phyloP scores from a whole-genome alignment of 2,113 vertebrate species.

The Pseudonaja textilis region DNA sequence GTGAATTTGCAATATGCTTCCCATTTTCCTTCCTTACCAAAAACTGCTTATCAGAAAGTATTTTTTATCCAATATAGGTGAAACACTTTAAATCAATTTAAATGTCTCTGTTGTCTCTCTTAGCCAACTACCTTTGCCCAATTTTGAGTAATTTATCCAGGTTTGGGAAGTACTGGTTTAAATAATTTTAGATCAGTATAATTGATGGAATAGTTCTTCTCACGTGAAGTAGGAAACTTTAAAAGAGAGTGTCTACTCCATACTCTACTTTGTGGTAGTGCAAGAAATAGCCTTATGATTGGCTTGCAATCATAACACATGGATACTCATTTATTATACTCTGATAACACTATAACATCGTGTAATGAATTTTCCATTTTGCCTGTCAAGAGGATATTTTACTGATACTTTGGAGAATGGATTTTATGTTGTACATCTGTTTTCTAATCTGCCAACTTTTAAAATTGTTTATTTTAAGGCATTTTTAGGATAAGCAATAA shows the following conservation, averaged over 20 bases:
- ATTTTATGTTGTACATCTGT: neutral
- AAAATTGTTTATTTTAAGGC: neutral
- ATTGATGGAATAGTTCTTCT: neutral
- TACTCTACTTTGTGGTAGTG: neutral
- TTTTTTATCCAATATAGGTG: neutral
- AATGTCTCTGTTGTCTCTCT: neutral
- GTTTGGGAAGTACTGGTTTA: neutral
- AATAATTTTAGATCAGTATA: neutral
- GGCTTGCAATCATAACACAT: neutral
- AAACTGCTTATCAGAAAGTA: neutral
- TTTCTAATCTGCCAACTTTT: neutral
- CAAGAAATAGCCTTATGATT: too few species aligned
- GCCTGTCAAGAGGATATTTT: neutral
- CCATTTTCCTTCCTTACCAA: neutral
- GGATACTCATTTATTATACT: neutral
- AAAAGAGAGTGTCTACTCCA: neutral
- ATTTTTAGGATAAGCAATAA: neutral
- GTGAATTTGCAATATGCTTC: neutral
- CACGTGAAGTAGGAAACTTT: neutral
- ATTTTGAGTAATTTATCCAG: neutral
- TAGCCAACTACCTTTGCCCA: neutral
- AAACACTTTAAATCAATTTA: neutral
- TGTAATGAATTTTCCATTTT: neutral
- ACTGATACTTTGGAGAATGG: neutral
- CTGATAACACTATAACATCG: neutral